A percentile compares a stretch with the other conserved stretches of the same genome.
Conservation (phyloP, 2,888 invertebrate species). For the Psylliodes chrysocephalus region DNA sequence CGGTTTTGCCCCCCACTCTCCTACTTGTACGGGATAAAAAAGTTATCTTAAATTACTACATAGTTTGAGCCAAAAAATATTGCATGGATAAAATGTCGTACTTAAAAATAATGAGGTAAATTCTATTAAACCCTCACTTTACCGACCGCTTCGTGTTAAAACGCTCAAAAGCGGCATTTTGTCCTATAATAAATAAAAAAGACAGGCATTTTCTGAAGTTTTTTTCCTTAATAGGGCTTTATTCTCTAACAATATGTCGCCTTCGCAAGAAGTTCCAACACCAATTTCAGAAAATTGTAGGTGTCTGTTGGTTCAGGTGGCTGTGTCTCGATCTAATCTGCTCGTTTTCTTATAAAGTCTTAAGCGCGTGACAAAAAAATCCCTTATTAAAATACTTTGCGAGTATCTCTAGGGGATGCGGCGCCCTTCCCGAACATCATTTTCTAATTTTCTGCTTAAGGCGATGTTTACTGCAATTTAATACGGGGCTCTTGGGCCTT, state of each 20-base stretch:
- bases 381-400: slow-evolving; percentile 62
- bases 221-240: slow-evolving; percentile 23
- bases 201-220: slow-evolving; percentile 2
- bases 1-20: no score
- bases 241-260: slow-evolving; percentile 28
- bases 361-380: slow-evolving; percentile 62
- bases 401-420: slow-evolving; percentile 52
- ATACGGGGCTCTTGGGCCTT: slow-evolving; percentile 35
- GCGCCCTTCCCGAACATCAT: slow-evolving; percentile 53
- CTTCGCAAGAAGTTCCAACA: slow-evolving; percentile 28
- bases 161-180: slow-evolving; percentile 4
- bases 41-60: no score
- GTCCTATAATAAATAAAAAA: slow-evolving; percentile 26
- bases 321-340: slow-evolving; percentile 55
- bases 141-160: slow-evolving; percentile 17
- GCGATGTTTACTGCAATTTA: slow-evolving; percentile 53
- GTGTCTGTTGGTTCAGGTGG: slow-evolving; percentile 61
- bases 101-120: slow-evolving; percentile 1
- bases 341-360: slow-evolving; percentile 54
- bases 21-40: no score
- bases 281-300: slow-evolving; percentile 53
- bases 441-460: slow-evolving; percentile 57
- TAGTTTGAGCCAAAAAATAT: background rate
- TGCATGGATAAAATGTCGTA: background rate
- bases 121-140: slow-evolving; percentile 11